Conservation (phyloP, 23 tunicate species). For the Trididemnum miniatum region DNA sequence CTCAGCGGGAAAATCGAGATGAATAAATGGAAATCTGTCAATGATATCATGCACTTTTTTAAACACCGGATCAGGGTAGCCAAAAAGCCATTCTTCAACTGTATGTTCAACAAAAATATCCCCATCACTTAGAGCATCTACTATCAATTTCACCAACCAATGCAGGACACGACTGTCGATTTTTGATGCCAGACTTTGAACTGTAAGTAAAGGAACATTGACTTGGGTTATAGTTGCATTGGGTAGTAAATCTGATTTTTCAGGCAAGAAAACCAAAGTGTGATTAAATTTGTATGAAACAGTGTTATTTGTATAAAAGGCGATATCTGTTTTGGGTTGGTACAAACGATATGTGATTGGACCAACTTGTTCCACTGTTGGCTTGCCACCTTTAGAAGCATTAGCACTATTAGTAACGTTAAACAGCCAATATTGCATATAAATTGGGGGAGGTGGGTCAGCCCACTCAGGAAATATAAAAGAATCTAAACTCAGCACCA, state of each 20-base stretch:
- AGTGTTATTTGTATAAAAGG: conserved; percentile 74
- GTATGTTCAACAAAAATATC: conserved; percentile 66
- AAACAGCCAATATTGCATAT: conserved; percentile 93
- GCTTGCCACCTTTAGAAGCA: conserved; percentile 53
- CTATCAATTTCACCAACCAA: neutral
- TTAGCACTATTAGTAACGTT: conserved; percentile 75
- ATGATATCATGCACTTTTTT: conserved; percentile 16
- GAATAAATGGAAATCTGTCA: neutral
- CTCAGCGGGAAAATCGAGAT: conserved; percentile 37
- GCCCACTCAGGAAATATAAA: conserved; percentile 68
- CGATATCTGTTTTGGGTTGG: conserved; percentile 77
- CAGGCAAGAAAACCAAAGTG: conserved; percentile 59
- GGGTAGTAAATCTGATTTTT: conserved; percentile 10
- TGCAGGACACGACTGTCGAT: neutral
- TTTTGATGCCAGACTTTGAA: neutral
- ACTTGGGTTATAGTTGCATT: conserved; percentile 48
- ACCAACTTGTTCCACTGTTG: conserved; percentile 67
- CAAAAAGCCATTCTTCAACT: conserved; percentile 74
- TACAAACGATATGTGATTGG: conserved; percentile 76
- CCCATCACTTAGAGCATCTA: conserved; percentile 16
- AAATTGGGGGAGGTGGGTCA: conserved; percentile 84
- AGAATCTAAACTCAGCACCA: conserved; percentile 57
- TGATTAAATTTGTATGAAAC: conserved; percentile 88
- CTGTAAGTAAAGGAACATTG: conserved; percentile 63
- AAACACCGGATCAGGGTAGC: conserved; percentile 67